These are phyloP conservation scores for Paramuricea clavata DNA, from an alignment of 92 coral and sea anemone species.

Conservation along the genomic window DNA sequence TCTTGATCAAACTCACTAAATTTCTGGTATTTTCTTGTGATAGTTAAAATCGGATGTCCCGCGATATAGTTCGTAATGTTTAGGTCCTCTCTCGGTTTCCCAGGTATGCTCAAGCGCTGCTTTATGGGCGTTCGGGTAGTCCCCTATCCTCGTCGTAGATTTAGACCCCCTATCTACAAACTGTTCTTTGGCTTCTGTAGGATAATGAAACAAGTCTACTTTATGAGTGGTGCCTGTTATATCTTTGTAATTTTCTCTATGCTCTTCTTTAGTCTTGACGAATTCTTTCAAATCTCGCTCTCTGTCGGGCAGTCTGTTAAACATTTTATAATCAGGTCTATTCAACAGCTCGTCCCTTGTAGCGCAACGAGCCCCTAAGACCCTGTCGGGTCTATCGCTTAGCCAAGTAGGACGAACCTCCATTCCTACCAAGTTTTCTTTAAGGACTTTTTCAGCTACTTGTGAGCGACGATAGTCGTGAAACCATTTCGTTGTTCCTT, in stretches of 20 bases:
- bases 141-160: slow-evolving; percentile 63
- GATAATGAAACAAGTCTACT: slow-evolving; percentile 87
- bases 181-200: slow-evolving; percentile 91
- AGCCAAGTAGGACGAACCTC: slow-evolving; percentile 88
- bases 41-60: slow-evolving; percentile 34
- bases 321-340: slow-evolving; percentile 79
- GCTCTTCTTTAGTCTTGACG: slow-evolving; percentile 75
- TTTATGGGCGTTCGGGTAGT: slow-evolving; percentile 80
- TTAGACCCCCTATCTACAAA: slow-evolving; percentile 72
- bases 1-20: not conserved
- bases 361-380: slow-evolving; percentile 78
- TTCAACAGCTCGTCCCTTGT: slow-evolving; percentile 83
- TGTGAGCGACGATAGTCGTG: slow-evolving; percentile 92
- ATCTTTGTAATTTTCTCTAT: slow-evolving; percentile 89
- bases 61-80: slow-evolving; percentile 85
- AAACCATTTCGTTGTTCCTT: slow-evolving; percentile 91
- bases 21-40: slow-evolving; percentile 45
- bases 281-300: slow-evolving; percentile 88
- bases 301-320: slow-evolving; percentile 91
- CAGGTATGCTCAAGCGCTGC: slow-evolving; percentile 83
- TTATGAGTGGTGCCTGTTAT: slow-evolving; percentile 78
- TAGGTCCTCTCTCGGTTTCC: slow-evolving; percentile 90
- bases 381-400: slow-evolving; percentile 93
- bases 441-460: slow-evolving; percentile 74
- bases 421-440: slow-evolving; percentile 71